Conservation (phyloP, 2,113 vertebrate genomes). For the Trochalopteron elliotii region DNA sequence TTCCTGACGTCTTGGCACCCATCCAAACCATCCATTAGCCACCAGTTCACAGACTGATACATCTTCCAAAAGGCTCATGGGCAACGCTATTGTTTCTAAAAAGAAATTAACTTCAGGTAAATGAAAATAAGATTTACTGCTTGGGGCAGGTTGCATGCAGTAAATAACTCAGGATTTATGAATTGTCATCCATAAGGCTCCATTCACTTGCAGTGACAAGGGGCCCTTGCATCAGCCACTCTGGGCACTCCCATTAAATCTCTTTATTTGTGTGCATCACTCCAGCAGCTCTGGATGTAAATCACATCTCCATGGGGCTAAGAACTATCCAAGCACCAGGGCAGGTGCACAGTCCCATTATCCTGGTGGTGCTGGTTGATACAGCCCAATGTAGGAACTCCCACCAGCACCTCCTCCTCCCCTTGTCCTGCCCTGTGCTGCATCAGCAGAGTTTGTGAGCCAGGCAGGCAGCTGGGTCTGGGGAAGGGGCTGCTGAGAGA, state of each 20-base stretch:
- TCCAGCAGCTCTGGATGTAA: not conserved
- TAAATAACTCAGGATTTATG: slow-evolving; percentile 20
- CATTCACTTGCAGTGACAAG: not conserved
- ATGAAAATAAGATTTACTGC: slow-evolving; percentile 40
- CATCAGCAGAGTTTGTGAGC: not conserved
- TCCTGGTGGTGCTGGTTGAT: not conserved
- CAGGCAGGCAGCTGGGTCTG: not conserved
- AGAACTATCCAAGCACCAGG: not conserved
- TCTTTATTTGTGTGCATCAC: not conserved
- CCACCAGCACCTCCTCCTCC: not conserved
- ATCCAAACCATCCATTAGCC: slow-evolving; percentile 54
- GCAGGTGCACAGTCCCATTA: not conserved
- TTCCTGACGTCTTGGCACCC: slow-evolving; percentile 19
- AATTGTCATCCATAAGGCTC: not conserved
- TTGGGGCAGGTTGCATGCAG: not conserved
- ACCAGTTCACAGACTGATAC: not conserved
- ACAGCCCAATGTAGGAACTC: not conserved
- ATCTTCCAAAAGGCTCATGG: not conserved
- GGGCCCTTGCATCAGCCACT: not conserved
- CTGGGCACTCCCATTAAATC: not conserved
- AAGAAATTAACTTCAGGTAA: slow-evolving; percentile 21
- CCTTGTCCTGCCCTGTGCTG: not conserved
- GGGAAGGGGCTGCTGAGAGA: not conserved
- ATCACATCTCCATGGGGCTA: accelerated
- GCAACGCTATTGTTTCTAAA: not conserved